A percentile compares a stretch with the other conserved stretches of the same genome.
These are phyloP conservation scores for Cairina moschata DNA, from an alignment of 2,113 vertebrate species.

Conservation along the genomic window DNA sequence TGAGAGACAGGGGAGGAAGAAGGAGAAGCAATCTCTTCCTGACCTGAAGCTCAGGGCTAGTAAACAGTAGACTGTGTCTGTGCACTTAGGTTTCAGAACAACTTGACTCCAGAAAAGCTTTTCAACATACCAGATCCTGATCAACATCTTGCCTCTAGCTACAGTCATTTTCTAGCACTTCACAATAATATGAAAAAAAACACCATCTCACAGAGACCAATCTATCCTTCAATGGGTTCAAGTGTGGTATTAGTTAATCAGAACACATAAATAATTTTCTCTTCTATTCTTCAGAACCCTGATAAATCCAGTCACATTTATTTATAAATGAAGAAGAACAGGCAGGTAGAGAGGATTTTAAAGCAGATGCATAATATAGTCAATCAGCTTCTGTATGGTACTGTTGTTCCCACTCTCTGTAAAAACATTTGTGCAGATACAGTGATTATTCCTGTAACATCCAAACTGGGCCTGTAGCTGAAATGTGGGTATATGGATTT, in stretches of 20 bases:
- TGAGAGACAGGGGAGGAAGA: not conserved
- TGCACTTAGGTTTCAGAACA: not conserved
- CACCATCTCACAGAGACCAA: not conserved
- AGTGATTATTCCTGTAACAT: not conserved
- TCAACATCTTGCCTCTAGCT: not conserved
- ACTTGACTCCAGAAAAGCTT: not conserved
- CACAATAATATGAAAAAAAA: not conserved
- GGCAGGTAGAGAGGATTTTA: not conserved
- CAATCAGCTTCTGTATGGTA: not conserved
- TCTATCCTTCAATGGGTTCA: not conserved
- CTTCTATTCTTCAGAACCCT: not conserved
- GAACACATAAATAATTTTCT: slow-evolving; percentile 8
- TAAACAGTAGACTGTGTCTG: not conserved
- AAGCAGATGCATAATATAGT: not conserved
- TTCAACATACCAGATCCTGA: not conserved
- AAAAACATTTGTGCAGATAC: not conserved
- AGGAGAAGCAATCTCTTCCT: not conserved
- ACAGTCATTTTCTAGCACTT: not conserved
- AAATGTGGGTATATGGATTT: not conserved
- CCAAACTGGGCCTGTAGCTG: not conserved
- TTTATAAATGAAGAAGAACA: not conserved
- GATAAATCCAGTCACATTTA: not conserved
- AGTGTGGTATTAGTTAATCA: not conserved
- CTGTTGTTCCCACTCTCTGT: accelerated
- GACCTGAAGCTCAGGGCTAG: not conserved